Conservation (phyloP, 2,113 vertebrate genomes). For the Benitochromis conjunctus region DNA sequence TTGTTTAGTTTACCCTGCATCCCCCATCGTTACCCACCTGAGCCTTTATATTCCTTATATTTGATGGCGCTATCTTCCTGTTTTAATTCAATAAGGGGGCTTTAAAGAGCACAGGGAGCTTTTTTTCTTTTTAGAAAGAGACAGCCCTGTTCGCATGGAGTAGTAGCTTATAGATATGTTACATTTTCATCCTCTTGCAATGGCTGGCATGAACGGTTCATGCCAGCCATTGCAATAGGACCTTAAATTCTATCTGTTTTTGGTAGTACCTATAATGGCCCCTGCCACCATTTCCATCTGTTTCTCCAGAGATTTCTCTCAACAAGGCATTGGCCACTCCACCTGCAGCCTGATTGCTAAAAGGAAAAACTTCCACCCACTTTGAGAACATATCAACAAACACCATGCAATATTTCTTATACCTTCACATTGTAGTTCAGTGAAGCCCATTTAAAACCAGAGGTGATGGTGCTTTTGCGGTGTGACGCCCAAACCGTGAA, state of each 20-base stretch:
- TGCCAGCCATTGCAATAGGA: not conserved
- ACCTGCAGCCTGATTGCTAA: not conserved
- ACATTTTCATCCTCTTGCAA: not conserved
- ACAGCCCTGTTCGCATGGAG: accelerated
- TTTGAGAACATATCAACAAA: not conserved
- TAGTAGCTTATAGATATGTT: not conserved
- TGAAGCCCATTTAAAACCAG: not conserved
- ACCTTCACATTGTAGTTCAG: not conserved
- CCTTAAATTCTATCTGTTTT: too few relatives aligned
- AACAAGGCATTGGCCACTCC: not conserved
- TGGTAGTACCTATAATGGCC: too few relatives aligned
- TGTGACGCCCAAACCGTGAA: not conserved
- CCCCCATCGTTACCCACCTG: not conserved
- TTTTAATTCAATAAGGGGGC: accelerated
- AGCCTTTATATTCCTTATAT: not conserved
- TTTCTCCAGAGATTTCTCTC: accelerated
- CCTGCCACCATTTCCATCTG: not conserved
- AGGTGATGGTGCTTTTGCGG: not conserved
- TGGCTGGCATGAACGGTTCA: accelerated
- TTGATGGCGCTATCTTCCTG: not conserved
- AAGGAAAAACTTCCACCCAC: not conserved
- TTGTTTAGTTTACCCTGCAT: not conserved
- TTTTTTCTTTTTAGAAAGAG: not conserved
- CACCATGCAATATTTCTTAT: not conserved
- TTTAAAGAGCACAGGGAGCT: not conserved